A percentile compares a stretch with the other conserved stretches of the same genome.
Conservation (phyloP, 1,140 invertebrate species). For the Drosophila nigromelanica region DNA sequence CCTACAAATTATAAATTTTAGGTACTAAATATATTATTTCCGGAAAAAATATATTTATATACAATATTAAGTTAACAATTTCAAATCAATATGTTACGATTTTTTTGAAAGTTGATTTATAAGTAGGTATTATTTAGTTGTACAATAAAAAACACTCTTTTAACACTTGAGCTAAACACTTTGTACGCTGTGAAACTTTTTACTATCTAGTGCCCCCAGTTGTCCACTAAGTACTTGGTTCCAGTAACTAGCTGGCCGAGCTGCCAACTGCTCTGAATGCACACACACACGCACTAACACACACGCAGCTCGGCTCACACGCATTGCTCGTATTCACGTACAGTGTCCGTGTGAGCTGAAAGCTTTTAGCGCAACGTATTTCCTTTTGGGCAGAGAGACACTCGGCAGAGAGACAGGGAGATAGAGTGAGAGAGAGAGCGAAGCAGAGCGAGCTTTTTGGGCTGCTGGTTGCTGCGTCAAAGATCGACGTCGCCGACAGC, state of each 20-base stretch:
- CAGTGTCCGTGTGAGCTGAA: constrained; percentile 64
- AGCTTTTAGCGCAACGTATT: constrained; percentile 54
- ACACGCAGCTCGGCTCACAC: constrained; percentile 38
- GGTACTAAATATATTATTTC: too few species aligned
- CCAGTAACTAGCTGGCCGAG: constrained; percentile 20
- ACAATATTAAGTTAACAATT: not conserved
- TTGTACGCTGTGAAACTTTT: constrained; percentile 13
- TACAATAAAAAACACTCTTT: not conserved
- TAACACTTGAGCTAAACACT: not conserved
- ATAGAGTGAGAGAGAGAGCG: constrained; percentile 15
- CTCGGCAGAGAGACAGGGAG: constrained; percentile 13
- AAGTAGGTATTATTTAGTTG: too few species aligned
- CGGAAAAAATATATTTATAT: not conserved
- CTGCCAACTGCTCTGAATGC: constrained; percentile 20
- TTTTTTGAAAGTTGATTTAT: too few species aligned
- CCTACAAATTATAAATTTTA: too few species aligned
- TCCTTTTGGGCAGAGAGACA: constrained; percentile 52
- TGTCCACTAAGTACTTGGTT: constrained; percentile 51
- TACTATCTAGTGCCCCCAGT: constrained; percentile 32
- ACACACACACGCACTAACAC: constrained; percentile 51
- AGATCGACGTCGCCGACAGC: constrained; percentile 51
- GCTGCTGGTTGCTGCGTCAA: constrained; percentile 31
- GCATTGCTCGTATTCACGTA: constrained; percentile 53
- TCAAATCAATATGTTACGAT: too few species aligned
- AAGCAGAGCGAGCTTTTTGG: constrained; percentile 55